phyloP scores from a whole-genome alignment of 2,888 invertebrate genomes.

The Sphinx pinastri region DNA sequence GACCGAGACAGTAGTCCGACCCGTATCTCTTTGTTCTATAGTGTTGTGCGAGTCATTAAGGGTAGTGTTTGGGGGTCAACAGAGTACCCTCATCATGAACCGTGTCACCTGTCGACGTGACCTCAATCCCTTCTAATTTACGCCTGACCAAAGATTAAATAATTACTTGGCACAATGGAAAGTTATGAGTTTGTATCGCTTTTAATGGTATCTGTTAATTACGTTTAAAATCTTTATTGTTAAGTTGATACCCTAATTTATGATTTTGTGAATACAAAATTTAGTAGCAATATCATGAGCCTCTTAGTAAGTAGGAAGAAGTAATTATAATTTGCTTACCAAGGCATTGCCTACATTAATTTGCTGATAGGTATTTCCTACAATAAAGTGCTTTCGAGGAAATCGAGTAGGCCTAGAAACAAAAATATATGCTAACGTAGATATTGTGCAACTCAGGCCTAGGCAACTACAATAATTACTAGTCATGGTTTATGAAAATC shows the following conservation, averaged over 20 bases:
- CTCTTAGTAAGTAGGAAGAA: too few species aligned
- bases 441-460: not conserved
- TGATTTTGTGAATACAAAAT: too few species aligned
- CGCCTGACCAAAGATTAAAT: conserved; percentile 22
- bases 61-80: conserved; percentile 21
- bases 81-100: conserved; percentile 25
- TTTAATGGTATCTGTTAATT: not conserved
- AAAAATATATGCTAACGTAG: not conserved
- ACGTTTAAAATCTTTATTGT: not conserved
- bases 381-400: too few species aligned
- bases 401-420: not conserved
- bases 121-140: conserved; percentile 24
- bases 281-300: too few species aligned
- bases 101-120: conserved; percentile 26
- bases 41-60: conserved; percentile 19
- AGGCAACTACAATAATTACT: too few species aligned
- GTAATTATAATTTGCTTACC: too few species aligned
- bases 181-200: not conserved
- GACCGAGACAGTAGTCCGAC: conserved; percentile 14
- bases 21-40: conserved; percentile 17
- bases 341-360: too few species aligned
- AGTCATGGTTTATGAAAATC: too few species aligned
- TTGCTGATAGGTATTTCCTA: too few species aligned
- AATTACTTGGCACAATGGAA: not conserved
- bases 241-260: not conserved